Base-by-base conservation (phyloP, 2,113 vertebrate species). In the Glaucidium brasilianum region DNA sequence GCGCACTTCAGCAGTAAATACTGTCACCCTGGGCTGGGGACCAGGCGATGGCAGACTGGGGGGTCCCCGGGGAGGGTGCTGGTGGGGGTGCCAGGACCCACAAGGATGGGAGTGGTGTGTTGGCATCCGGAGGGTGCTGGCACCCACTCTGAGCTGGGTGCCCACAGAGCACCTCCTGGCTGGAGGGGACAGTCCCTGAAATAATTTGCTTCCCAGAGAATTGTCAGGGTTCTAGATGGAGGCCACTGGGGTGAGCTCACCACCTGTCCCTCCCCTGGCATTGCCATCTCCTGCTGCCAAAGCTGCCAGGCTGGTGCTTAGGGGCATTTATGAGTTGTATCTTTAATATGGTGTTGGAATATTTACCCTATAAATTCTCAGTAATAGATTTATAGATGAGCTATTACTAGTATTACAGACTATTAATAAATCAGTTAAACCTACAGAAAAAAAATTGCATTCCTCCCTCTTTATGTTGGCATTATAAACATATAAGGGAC, bases 361-460 rank as follows among this genome's bases (percentile, higher is more conserved):
- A 98, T 98, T 97, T 97, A 88, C 69, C 82, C 93, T 87, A 97
- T 98, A 97, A 98, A 98, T 98, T 95, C 96, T 86, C 78, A 79
- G 93, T 93, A 96, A 72, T 82, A 94, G 96, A 98, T 97, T 96
- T 97, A 97, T 68, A 94, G 93, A 95, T 85, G 90, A 96, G 92
- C 96, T 93, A 86, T 98, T 96, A 86, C 95, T 90, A 83, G 84
- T 89, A 95, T 97, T 89, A 95, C 56, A 76, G 93, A 32, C 96
- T 97, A 94, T 90, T 96, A 97, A 97, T 98, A 97, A 97, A 97
- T 96, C 93, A 72, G 87, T 90, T 97, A 97, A 83, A 80, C 92
- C 50, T 62, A 74, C 23, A 53, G 53, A 62, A 64, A 45, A 69
- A 72, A 78, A 84, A 72, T n/a, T 66, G 63, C 67, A 34, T 86